Conservation (phyloP, 2,113 vertebrate genomes). For the Baryphthengus martii region DNA sequence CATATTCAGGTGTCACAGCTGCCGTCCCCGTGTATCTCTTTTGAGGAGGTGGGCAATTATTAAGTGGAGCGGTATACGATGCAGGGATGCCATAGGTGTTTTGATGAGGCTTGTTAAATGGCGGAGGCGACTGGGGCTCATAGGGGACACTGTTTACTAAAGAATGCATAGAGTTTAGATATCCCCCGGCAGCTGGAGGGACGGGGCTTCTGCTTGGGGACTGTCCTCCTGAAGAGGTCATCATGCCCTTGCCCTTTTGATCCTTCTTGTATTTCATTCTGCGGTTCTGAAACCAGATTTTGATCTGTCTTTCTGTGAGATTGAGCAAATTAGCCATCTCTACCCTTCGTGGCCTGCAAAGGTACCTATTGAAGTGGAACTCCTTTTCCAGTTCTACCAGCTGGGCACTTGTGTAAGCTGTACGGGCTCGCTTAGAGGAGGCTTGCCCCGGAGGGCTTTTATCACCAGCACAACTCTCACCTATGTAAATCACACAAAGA, state of each 20-base stretch:
- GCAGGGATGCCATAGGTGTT: conserved; percentile 88
- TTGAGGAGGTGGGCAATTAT: conserved; percentile 90
- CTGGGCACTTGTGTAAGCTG: conserved; percentile 97
- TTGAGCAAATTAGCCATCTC: conserved; percentile 98
- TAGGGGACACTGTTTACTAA: conserved; percentile 94
- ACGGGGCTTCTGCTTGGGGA: conserved; percentile 91
- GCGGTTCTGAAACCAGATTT: conserved; percentile 99
- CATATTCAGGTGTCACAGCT: conserved; percentile 90
- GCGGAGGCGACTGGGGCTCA: conserved; percentile 89
- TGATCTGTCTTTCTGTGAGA: conserved; percentile 98
- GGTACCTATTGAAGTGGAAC: conserved; percentile 99
- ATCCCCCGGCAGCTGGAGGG: conserved; percentile 84
- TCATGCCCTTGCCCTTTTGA: conserved; percentile 95
- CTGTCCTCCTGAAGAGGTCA: conserved; percentile 93
- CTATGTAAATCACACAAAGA: conserved; percentile 80
- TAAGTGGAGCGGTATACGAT: conserved; percentile 86
- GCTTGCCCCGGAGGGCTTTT: conserved; percentile 94
- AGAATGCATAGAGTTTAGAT: conserved; percentile 97
- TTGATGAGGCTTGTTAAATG: conserved; percentile 92
- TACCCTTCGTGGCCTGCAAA: conserved; percentile 92
- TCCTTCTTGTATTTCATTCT: conserved; percentile 99
- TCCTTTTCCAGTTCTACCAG: conserved; percentile 99
- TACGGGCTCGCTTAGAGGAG: conserved; percentile 94
- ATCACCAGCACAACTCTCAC: conserved; percentile 95
- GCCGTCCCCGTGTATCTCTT: conserved; percentile 88